Evolutionary conservation across 2,888 invertebrate genomes (phyloP), one percentile per base, ranked within the genome.

Genomic region (Erebia palarica): DNA sequence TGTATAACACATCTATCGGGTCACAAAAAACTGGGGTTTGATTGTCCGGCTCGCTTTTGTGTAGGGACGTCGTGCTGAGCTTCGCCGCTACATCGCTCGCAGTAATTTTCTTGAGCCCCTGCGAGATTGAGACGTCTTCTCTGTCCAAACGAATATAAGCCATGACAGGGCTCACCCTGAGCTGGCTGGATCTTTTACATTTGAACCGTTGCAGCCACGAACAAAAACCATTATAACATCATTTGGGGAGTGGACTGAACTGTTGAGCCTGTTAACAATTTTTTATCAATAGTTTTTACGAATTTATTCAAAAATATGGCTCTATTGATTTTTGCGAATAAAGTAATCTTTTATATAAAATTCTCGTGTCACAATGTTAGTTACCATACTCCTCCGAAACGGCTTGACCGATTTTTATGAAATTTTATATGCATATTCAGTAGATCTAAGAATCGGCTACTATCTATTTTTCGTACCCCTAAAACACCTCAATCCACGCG

Each of bases 1-100:
- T 87, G 86, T 89, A 92, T 91, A 91, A 92, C 91, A 91, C 92
- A 92, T 92, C 91, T 92, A 92, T 92, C 90, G 89, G 87, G 83
- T 84, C 84, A 92, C 89, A 92, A 92, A 92, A 81, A 92, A 92
- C 84, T 84, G 85, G 86, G 84, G 84, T 88, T 86, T 83, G 91
- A 92, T 91, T 90, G 91, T 92, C 88, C 89, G 87, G 81, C 77
- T 82, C 84, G 88, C 87, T 88, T 89, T 91, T 92, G 90, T 91
- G 84, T 84, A 82, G 84, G 86, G 90, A 91, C 89, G 85, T 85
- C 91, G 86, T 83, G 89, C 90, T 91, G 92, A 79, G 88, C 79
- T 80, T 73, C 78, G 76, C 75, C 75, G 75, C 73, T 75, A 75
- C 77, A 73, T 67, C 75, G 72, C 75, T 78, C 73, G 75, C 72